Base-by-base conservation (phyloP, 2,113 vertebrate genomes). In the Anseranas semipalmata region DNA sequence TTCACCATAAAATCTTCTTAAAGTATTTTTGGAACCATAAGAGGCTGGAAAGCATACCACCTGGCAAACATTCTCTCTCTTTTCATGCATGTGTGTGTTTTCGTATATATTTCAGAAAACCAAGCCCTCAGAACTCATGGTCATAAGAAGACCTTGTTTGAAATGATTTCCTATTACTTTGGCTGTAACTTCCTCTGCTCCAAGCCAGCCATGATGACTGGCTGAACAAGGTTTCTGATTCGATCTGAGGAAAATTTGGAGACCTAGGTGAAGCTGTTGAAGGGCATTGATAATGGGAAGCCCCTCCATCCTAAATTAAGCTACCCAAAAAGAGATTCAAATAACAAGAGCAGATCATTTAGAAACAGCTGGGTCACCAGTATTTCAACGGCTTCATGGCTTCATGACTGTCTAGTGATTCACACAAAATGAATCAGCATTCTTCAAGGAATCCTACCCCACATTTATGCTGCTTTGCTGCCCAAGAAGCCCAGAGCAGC, bases 21-120 rank as follows among this genome's bases (percentile, higher is more conserved):
- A 83, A 62, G 85, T 85, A 90, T 95, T 97, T 97, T 87, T 89
- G 85, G 95, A 81, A 32, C 25, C 81, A 52, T 75, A 77, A 87
- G 71, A 83, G 65, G 19, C 20, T 92, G 21, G 52, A 93, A 80
- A 90, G 59, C 43, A 45, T 56, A 72, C 28, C 15, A 46, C 48
- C 28, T 71, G 39, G 66, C 66, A 59, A 90, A 76, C 62, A 72
- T 20, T 48, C n/a, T 74, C 48, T 71, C n/a, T 78, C 52, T 86
- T 82, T 95, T 83, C 35, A 63, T 85, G 14, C 18, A 12, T 75
- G 13, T 63, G n/a, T 18, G 1, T 55, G 18, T 28, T 60, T 94
- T 43, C 46, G 32, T 78, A 59, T 33, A 28, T 45, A 63, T 83
- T 93, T 79, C 56, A 82, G 46, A 84, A 89, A 96, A 73, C 28